Conservation (phyloP, 2,888 invertebrate species). For the Incurvaria masculella region DNA sequence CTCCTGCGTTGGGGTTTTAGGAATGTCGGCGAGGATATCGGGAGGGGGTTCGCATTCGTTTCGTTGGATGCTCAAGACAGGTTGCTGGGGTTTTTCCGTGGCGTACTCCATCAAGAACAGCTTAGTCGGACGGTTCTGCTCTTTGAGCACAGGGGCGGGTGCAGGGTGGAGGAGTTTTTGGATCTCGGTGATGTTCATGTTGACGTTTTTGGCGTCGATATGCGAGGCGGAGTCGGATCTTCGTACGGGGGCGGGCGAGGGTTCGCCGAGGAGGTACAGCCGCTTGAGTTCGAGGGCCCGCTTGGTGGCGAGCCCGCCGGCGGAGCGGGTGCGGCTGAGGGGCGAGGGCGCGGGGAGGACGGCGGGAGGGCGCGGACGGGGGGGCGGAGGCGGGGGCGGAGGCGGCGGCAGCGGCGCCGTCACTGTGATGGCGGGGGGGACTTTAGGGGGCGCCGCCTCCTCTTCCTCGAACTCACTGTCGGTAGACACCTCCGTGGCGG, state of each 20-base stretch:
- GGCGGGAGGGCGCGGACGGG: slow-evolving; percentile 62
- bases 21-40: slow-evolving; percentile 51
- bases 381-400: slow-evolving; percentile 67
- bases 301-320: slow-evolving; percentile 84
- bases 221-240: slow-evolving; percentile 83
- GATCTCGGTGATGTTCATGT: slow-evolving; percentile 82
- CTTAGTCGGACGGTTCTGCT: slow-evolving; percentile 27
- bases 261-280: slow-evolving; percentile 75
- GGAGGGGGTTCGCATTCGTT: slow-evolving; percentile 57
- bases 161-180: slow-evolving; percentile 83
- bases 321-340: slow-evolving; percentile 79
- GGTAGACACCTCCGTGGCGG: slow-evolving; percentile 88
- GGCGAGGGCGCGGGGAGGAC: slow-evolving; percentile 58
- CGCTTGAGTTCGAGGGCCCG: slow-evolving; percentile 84
- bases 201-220: slow-evolving; percentile 80
- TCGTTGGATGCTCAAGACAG: slow-evolving; percentile 26
- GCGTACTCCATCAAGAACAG: slow-evolving; percentile 8
- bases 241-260: slow-evolving; percentile 66
- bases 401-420: slow-evolving; percentile 77
- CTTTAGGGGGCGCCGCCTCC: slow-evolving; percentile 65
- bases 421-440: slow-evolving; percentile 74
- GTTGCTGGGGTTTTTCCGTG: slow-evolving; percentile 1
- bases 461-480: slow-evolving; percentile 91
- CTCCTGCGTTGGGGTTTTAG: slow-evolving; percentile 23
- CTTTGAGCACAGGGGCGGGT: slow-evolving; percentile 34